Conservation (phyloP, 2,797 vertebrate genomes). For the Pantherophis alleghaniensis region DNA sequence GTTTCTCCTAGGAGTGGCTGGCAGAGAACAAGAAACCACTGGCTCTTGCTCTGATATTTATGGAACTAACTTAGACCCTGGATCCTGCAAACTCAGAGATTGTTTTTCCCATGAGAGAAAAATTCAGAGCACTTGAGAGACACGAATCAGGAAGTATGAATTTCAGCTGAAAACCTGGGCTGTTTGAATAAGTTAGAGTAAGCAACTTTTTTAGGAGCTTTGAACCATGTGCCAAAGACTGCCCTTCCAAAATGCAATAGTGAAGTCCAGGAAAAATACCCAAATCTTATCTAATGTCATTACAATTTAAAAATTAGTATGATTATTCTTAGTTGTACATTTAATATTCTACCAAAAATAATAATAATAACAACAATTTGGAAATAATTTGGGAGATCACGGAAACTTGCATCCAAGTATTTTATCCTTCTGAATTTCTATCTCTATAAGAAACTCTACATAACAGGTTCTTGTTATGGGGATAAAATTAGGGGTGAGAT, state of each 20-base stretch:
- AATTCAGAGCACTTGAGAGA: not conserved
- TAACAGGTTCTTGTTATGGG: not conserved
- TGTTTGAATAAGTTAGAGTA: constrained; percentile 2
- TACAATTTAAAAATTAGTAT: not conserved
- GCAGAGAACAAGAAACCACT: constrained; percentile 20
- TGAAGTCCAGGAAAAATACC: not conserved
- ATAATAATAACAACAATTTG: not conserved
- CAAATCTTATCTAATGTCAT: not conserved
- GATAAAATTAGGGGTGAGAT: not conserved
- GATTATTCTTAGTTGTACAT: not conserved
- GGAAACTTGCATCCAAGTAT: not conserved
- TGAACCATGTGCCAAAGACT: not conserved
- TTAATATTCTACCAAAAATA: not conserved
- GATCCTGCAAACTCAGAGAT: constrained; percentile 11
- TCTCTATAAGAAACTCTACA: not conserved
- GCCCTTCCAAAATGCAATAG: not conserved
- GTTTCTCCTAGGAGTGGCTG: not conserved
- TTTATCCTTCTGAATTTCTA: not conserved
- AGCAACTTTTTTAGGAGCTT: not conserved
- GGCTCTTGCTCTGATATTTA: not conserved
- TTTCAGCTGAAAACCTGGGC: not conserved
- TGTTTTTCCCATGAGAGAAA: not conserved
- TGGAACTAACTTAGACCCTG: accelerated
- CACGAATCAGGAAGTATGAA: constrained; percentile 1
- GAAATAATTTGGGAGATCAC: not conserved